Conservation (phyloP, 2,797 vertebrate species). For the Fringilla coelebs region DNA sequence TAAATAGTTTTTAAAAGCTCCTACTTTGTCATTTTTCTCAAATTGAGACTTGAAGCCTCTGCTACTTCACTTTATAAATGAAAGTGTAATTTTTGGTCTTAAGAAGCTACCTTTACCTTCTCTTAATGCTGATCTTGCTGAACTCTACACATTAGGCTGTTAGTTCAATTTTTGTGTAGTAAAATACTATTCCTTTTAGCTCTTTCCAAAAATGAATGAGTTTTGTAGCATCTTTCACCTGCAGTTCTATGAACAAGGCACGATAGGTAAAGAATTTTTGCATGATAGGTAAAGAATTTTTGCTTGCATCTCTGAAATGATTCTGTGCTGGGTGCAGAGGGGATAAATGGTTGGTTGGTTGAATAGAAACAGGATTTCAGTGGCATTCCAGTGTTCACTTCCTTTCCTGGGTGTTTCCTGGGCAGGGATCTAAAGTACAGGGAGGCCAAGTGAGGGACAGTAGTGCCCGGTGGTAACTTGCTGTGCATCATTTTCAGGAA, state of each 20-base stretch:
- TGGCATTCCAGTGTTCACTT: not conserved
- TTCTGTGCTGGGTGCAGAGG: not conserved
- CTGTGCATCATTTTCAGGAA: not conserved
- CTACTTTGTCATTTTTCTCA: not conserved
- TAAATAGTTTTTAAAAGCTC: not conserved
- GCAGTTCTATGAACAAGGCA: not conserved
- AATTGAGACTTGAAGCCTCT: not conserved
- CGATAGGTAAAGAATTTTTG: not conserved
- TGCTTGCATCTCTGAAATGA: not conserved
- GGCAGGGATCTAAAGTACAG: not conserved
- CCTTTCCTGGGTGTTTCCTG: not conserved
- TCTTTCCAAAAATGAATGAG: not conserved
- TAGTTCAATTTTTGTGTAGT: not conserved
- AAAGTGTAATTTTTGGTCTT: not conserved
- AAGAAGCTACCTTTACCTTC: not conserved
- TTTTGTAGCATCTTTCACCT: not conserved
- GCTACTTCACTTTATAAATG: not conserved
- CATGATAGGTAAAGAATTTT: not conserved
- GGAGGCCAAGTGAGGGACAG: not conserved
- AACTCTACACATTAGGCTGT: not conserved
- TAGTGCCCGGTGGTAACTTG: not conserved
- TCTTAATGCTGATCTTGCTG: not conserved
- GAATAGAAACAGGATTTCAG: not conserved
- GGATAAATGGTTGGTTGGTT: not conserved
- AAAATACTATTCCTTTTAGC: not conserved